Evolutionary conservation across 2,888 invertebrate species (phyloP).

Genomic region (Palloptera scutellata): DNA sequence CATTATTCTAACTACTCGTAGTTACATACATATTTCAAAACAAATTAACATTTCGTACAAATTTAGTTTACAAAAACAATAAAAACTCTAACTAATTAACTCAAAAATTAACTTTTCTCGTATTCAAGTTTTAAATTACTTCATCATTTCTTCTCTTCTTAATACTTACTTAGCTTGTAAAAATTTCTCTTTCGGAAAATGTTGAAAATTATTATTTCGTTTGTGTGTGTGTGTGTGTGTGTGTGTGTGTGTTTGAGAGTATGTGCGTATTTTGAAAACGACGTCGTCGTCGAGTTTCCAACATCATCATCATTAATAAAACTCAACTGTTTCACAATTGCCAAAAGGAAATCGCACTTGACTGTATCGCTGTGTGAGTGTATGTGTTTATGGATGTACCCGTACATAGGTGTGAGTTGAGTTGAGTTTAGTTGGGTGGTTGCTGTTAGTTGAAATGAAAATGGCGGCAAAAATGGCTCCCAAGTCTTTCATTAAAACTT

Average conservation of each 20-base stretch:
- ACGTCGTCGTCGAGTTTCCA: not conserved
- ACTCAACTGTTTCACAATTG: slow-evolving; percentile 35
- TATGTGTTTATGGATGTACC: not conserved
- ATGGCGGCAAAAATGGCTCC: slow-evolving; percentile 58
- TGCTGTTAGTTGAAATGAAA: slow-evolving; percentile 33
- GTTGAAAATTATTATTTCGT: too few species aligned
- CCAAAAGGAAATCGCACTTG: slow-evolving; percentile 16
- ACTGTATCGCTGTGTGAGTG: not conserved
- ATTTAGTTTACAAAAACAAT: not conserved
- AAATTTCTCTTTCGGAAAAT: too few species aligned
- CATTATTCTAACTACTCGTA: too few species aligned
- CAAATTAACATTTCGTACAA: not conserved
- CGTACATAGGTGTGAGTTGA: slow-evolving; percentile 3
- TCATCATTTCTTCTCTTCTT: too few species aligned
- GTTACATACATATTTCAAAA: too few species aligned
- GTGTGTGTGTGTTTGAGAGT: too few species aligned
- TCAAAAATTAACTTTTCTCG: not conserved
- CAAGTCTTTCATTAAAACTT: slow-evolving; percentile 65
- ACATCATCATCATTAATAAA: slow-evolving; percentile 30
- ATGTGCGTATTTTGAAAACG: too few species aligned
- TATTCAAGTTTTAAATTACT: not conserved
- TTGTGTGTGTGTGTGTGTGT: too few species aligned
- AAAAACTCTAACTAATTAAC: slow-evolving; percentile 11
- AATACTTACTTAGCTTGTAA: too few species aligned
- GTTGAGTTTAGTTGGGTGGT: not conserved